These are phyloP conservation scores for Crocallis elinguaria DNA, from an alignment of 2,888 invertebrate genomes.

Conservation along the genomic window DNA sequence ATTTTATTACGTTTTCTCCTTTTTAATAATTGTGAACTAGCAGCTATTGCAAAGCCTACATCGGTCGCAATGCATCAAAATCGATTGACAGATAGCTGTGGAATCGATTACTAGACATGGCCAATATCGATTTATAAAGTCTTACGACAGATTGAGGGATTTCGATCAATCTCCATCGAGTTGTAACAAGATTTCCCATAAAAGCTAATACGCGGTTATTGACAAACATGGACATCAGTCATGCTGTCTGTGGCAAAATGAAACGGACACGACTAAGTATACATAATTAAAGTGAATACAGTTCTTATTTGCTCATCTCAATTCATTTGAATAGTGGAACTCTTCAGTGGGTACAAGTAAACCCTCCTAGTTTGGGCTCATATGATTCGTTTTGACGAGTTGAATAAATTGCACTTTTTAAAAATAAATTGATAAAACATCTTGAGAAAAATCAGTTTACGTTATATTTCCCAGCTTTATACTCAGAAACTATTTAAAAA, in stretches of 20 bases:
- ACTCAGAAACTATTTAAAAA: too few relatives aligned
- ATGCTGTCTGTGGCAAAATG: slow-evolving; percentile 5
- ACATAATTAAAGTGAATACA: background rate
- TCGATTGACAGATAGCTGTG: slow-evolving; percentile 32
- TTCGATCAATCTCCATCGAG: slow-evolving; percentile 45
- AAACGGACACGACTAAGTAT: background rate
- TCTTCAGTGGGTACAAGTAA: too few relatives aligned
- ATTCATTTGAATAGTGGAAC: too few relatives aligned
- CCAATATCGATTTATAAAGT: slow-evolving; percentile 45
- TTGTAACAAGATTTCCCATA: slow-evolving; percentile 36
- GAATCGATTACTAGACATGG: slow-evolving; percentile 39
- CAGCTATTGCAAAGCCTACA: slow-evolving; percentile 9
- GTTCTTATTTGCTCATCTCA: too few relatives aligned
- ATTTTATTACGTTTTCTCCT: too few relatives aligned
- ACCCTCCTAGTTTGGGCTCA: too few relatives aligned
- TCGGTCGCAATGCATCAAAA: slow-evolving; percentile 36
- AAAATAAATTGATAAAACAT: too few relatives aligned
- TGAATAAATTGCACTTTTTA: too few relatives aligned
- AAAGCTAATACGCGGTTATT: slow-evolving; percentile 38
- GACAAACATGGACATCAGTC: slow-evolving; percentile 13
- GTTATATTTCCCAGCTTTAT: too few relatives aligned
- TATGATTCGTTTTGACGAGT: too few relatives aligned
- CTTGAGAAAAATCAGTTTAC: too few relatives aligned
- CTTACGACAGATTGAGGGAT: slow-evolving; percentile 42
- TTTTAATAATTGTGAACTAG: too few relatives aligned